Evolutionary conservation across 2,113 vertebrate species (phyloP).

Genomic region (Pogona vitticeps): DNA sequence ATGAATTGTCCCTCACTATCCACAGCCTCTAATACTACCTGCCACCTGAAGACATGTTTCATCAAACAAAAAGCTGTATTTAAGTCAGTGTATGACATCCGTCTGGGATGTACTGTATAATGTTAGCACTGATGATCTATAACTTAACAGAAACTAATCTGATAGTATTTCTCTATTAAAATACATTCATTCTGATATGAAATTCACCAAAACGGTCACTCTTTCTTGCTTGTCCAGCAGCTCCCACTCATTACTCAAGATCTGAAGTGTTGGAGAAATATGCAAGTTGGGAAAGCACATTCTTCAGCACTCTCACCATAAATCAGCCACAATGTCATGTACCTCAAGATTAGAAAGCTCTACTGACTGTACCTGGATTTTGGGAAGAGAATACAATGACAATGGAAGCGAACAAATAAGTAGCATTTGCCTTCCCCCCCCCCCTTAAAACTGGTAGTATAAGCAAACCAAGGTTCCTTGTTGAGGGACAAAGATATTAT

Average conservation of each 20-base stretch:
- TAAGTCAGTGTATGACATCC: constrained; percentile 1
- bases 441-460: neutral
- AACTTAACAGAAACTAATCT: neutral
- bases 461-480: neutral
- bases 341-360: constrained; percentile 30
- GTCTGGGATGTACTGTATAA: neutral
- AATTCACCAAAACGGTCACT: neutral
- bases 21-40: neutral
- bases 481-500: neutral
- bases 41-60: constrained; percentile 3
- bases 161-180: neutral
- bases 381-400: neutral
- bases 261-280: constrained; percentile 24
- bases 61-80: constrained; percentile 7
- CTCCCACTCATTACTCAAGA: constrained; percentile 20
- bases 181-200: neutral
- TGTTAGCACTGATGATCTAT: constrained; percentile 7
- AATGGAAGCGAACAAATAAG: neutral
- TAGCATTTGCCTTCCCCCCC: neutral
- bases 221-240: neutral
- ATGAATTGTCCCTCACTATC: neutral
- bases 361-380: constrained; percentile 42
- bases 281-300: constrained; percentile 43
- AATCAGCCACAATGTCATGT: constrained; percentile 49
- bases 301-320: constrained; percentile 55